phyloP scores from a whole-genome alignment of 2,888 invertebrate species.

The Limnephilus auricula region DNA sequence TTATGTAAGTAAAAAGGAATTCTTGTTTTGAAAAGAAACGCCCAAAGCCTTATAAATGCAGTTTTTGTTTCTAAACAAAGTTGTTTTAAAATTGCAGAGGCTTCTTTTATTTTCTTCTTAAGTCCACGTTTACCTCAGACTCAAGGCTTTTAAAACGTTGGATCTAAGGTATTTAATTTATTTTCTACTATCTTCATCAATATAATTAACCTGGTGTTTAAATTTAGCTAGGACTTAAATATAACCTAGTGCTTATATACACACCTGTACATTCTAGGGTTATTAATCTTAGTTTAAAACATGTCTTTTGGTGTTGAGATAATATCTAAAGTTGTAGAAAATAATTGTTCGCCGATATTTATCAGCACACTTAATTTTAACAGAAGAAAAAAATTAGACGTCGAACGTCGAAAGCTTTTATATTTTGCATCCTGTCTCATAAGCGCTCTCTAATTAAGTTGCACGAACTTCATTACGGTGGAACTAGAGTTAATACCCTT shows the following conservation, averaged over 20 bases:
- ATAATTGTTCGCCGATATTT: no score
- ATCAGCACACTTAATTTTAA: no score
- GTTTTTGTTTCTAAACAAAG: not conserved
- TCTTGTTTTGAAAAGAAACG: not conserved
- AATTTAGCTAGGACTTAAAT: no score
- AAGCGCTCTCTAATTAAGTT: not conserved
- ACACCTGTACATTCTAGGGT: not conserved
- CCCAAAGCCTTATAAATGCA: not conserved
- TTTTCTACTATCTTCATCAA: not conserved
- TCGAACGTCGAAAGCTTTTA: not conserved
- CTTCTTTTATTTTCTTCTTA: not conserved
- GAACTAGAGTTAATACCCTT: not conserved
- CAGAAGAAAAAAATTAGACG: no score
- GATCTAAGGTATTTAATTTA: not conserved
- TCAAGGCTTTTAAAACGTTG: not conserved
- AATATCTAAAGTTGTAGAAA: no score
- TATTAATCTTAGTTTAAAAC: not conserved
- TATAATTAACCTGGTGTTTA: not conserved
- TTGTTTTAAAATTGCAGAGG: not conserved
- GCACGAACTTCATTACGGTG: not conserved
- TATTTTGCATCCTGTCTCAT: not conserved
- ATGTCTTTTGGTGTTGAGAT: no score
- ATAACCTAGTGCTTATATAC: no score
- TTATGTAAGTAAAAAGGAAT: not conserved
- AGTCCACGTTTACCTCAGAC: not conserved